Evolutionary conservation across 1,140 invertebrate species (phyloP).

Genomic region (Aphaenogaster rudis): DNA sequence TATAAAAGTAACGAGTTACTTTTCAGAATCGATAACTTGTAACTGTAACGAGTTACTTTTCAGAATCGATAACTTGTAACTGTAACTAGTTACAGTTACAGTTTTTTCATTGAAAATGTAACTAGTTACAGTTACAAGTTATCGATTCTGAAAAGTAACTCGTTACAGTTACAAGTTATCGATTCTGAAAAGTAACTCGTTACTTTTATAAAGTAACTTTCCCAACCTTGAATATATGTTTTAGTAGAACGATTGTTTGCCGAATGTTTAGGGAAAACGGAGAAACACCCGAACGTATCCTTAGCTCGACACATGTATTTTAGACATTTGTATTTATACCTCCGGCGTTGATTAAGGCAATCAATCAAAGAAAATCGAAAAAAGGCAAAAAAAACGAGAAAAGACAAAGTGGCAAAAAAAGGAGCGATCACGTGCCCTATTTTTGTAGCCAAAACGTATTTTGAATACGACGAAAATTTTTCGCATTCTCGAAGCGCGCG

Average conservation of each 20-base stretch:
- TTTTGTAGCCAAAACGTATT: slow-evolving; percentile 74
- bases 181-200: no score
- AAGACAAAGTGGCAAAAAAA: background rate
- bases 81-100: no score
- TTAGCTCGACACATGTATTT: slow-evolving; percentile 38
- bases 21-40: no score
- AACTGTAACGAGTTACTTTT: no score
- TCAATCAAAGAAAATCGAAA: slow-evolving; percentile 62
- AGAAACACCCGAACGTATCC: slow-evolving; percentile 13
- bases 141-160: no score
- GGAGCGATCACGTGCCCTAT: slow-evolving; percentile 54
- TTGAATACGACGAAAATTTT: slow-evolving; percentile 72
- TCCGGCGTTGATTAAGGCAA: slow-evolving; percentile 63
- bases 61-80: no score
- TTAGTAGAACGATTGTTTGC: background rate
- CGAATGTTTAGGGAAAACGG: background rate
- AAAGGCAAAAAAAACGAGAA: background rate
- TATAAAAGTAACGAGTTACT: no score
- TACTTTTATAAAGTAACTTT: no score
- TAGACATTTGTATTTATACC: slow-evolving; percentile 48
- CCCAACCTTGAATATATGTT: background rate
- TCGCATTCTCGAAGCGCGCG: slow-evolving; percentile 37
- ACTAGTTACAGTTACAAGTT: no score
- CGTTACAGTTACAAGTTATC: no score
- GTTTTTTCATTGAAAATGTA: no score